Evolutionary conservation across 2,888 invertebrate genomes (phyloP).

Genomic region (Oligia strigilis): DNA sequence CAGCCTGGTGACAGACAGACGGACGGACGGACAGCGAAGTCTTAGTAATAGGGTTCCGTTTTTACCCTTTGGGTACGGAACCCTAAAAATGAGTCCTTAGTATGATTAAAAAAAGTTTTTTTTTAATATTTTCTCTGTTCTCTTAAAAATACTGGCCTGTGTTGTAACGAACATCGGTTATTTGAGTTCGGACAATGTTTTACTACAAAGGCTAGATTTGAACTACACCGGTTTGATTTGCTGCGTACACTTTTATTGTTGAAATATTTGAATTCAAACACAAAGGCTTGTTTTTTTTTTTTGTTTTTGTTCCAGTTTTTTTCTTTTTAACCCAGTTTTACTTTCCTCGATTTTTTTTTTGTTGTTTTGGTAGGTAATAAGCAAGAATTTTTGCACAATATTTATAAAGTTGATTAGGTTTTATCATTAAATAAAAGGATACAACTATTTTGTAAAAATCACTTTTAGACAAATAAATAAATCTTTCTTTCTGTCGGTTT

Average conservation of each 20-base stretch:
- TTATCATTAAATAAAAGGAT: neutral
- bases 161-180: conserved; percentile 16
- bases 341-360: conserved; percentile 16
- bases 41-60: too few relatives aligned
- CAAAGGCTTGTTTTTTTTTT: conserved; percentile 10
- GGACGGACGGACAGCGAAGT: too few relatives aligned
- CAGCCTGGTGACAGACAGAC: too few relatives aligned
- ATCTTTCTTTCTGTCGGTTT: too few relatives aligned
- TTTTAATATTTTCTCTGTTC: neutral
- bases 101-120: too few relatives aligned
- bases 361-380: neutral
- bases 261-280: conserved; percentile 39
- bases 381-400: too few relatives aligned
- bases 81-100: too few relatives aligned
- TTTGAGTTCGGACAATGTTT: conserved; percentile 24
- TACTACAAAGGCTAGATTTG: conserved; percentile 35
- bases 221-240: conserved; percentile 28
- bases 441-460: neutral
- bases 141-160: neutral
- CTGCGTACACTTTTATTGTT: conserved; percentile 1
- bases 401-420: neutral
- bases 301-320: conserved; percentile 1
- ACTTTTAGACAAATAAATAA: neutral
- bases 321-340: neutral
- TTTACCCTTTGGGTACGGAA: too few relatives aligned